phyloP scores from a whole-genome alignment of 2,113 vertebrate species.

The Tetraodon nigroviridis region DNA sequence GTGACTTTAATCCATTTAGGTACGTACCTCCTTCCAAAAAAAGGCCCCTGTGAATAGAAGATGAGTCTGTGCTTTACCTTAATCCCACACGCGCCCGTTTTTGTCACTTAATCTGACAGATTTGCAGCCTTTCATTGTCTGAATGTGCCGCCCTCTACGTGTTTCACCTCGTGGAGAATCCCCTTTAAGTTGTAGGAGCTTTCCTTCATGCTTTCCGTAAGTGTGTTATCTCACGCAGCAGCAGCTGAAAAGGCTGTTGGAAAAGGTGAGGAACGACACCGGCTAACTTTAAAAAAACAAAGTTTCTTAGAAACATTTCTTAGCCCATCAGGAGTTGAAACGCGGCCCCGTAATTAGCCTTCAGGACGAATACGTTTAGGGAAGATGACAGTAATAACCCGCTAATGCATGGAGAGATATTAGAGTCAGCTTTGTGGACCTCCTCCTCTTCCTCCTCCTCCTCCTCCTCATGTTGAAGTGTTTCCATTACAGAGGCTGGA shows the following conservation, averaged over 20 bases:
- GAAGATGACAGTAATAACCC: constrained; percentile 46
- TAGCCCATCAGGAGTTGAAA: constrained; percentile 37
- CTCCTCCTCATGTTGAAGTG: constrained; percentile 11
- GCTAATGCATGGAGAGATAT: constrained; percentile 15
- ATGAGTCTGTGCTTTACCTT: constrained; percentile 63
- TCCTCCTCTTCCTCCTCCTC: background rate
- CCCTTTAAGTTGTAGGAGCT: constrained; percentile 42
- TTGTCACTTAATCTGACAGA: constrained; percentile 69
- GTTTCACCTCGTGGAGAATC: constrained; percentile 53
- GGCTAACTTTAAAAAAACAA: constrained; percentile 22
- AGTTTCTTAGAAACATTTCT: constrained; percentile 39
- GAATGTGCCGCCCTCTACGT: constrained; percentile 55
- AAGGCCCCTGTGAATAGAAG: constrained; percentile 51
- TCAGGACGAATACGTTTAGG: constrained; percentile 22
- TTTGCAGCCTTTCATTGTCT: constrained; percentile 65
- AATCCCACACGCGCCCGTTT: constrained; percentile 65
- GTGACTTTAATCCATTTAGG: constrained; percentile 70
- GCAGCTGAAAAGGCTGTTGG: constrained; percentile 45
- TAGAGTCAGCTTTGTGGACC: background rate
- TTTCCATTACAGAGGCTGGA: constrained; percentile 37
- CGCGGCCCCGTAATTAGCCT: constrained; percentile 30
- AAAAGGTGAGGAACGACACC: constrained; percentile 20
- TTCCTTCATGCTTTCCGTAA: constrained; percentile 34
- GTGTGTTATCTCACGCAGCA: constrained; percentile 49
- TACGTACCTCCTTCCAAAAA: constrained; percentile 47